Conservation (phyloP, 2,113 vertebrate genomes). For the Paramormyrops kingsleyae region DNA sequence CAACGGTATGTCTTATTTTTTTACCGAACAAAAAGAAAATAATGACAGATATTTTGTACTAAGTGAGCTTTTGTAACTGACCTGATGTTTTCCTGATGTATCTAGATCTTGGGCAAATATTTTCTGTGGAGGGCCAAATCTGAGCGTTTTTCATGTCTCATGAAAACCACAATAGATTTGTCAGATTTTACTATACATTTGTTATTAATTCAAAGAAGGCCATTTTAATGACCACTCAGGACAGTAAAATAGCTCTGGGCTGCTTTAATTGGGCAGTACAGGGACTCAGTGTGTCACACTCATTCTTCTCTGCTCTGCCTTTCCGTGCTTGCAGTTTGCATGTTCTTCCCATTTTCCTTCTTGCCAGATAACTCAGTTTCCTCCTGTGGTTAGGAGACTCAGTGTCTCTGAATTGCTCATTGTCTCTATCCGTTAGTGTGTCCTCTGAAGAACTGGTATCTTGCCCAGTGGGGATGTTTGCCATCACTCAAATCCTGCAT, state of each 20-base stretch:
- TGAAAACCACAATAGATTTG: not conserved
- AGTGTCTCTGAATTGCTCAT: not conserved
- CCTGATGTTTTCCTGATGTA: not conserved
- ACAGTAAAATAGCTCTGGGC: not conserved
- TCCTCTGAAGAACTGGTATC: not conserved
- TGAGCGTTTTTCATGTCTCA: not conserved
- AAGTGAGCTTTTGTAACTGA: not conserved
- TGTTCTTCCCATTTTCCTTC: not conserved
- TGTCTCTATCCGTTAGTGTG: not conserved
- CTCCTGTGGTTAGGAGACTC: not conserved
- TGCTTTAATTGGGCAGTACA: not conserved
- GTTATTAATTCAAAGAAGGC: not conserved
- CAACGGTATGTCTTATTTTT: conserved; percentile 61
- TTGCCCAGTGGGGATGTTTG: too few relatives aligned
- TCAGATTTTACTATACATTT: not conserved
- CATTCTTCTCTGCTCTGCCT: not conserved
- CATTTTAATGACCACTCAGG: not conserved
- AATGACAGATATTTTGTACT: not conserved
- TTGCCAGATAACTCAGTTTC: not conserved
- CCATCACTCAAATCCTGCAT: not conserved
- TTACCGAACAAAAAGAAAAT: not conserved
- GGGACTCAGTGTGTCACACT: not conserved
- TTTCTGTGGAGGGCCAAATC: not conserved
- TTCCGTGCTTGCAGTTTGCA: not conserved
- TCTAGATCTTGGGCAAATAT: not conserved